Percentiles rank a stretch among this genome's conserved stretches.
Evolutionary conservation across 2,888 invertebrate genomes (phyloP).

Genomic region (Orthonevra nobilis): DNA sequence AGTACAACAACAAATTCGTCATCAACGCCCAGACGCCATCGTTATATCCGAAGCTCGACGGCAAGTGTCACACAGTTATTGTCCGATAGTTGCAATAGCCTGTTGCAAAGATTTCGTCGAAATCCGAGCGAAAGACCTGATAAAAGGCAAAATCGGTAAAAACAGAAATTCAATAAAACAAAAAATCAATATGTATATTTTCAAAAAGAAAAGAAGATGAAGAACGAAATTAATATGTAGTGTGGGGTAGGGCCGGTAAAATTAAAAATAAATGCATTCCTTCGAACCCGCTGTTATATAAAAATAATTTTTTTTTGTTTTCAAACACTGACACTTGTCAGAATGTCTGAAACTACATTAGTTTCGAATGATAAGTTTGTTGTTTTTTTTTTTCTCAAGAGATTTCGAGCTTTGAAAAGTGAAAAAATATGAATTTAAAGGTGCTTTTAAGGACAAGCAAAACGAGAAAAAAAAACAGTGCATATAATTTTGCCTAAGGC

Average conservation of each 20-base stretch:
- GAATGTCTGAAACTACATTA: conserved; percentile 3
- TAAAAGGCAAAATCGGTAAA: conserved; percentile 74
- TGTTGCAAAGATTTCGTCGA: conserved; percentile 89
- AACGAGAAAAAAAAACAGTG: conserved; percentile 9
- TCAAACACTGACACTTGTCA: conserved; percentile 28
- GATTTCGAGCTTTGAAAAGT: conserved; percentile 22
- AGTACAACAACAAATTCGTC: conserved; percentile 61
- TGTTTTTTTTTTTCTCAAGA: neutral
- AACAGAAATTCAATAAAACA: conserved; percentile 52
- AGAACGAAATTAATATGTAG: conserved; percentile 6
- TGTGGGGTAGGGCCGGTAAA: conserved; percentile 40
- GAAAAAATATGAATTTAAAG: conserved; percentile 13
- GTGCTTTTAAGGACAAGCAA: conserved; percentile 51
- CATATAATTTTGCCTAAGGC: too few species aligned
- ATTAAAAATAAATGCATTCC: neutral
- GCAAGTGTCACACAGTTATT: conserved; percentile 92
- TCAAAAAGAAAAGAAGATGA: conserved; percentile 45
- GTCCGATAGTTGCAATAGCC: conserved; percentile 92
- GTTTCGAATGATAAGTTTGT: neutral
- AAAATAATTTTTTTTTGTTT: conserved; percentile 21
- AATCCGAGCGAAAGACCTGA: conserved; percentile 88
- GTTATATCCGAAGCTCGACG: conserved; percentile 89
- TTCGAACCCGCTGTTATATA: conserved; percentile 56
- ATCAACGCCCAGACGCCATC: conserved; percentile 83
- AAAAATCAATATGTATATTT: conserved; percentile 7